Percentiles rank a stretch among this genome's conserved stretches.
These are phyloP conservation scores for Psococerastis gibbosa DNA, from an alignment of 2,888 invertebrate species.

Conservation along the genomic window DNA sequence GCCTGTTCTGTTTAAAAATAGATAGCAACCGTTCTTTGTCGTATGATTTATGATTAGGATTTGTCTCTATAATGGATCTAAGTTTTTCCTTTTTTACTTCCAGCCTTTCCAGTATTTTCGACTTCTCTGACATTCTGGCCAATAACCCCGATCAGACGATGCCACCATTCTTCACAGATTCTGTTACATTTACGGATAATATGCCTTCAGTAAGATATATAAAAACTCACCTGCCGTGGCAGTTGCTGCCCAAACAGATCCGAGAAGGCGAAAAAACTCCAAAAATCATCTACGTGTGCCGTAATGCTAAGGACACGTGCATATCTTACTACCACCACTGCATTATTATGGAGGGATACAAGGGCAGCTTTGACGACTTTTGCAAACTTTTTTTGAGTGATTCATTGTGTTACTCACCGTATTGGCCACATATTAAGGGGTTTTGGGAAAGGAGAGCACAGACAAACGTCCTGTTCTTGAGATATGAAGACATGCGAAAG, in stretches of 20 bases:
- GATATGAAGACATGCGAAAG: conserved; percentile 6
- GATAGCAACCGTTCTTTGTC: no score
- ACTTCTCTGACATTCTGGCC: conserved; percentile 23
- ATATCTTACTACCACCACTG: conserved; percentile 51
- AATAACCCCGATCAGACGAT: conserved; percentile 19
- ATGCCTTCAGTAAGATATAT: conserved; percentile 35
- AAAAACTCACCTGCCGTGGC: conserved; percentile 42
- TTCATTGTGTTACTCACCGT: conserved; percentile 10
- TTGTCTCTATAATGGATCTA: no score
- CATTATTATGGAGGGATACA: conserved; percentile 35
- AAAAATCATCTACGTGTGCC: conserved; percentile 42
- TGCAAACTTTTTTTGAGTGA: conserved; percentile 39
- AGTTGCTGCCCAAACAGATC: conserved; percentile 30
- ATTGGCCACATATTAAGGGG: conserved; percentile 1
- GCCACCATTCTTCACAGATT: conserved; percentile 21
- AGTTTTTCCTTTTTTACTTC: no score
- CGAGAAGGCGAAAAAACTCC: not conserved
- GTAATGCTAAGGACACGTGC: conserved; percentile 52
- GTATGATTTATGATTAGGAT: no score
- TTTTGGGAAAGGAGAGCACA: not conserved
- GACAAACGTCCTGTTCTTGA: conserved; percentile 2
- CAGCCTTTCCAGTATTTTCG: conserved; percentile 26
- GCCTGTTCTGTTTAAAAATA: no score
- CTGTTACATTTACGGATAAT: conserved; percentile 24
- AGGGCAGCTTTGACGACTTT: conserved; percentile 34